Percentiles rank a stretch among this genome's conserved stretches.
Evolutionary conservation across 1,140 invertebrate species (phyloP).

Genomic region (Euglossa dilemma): DNA sequence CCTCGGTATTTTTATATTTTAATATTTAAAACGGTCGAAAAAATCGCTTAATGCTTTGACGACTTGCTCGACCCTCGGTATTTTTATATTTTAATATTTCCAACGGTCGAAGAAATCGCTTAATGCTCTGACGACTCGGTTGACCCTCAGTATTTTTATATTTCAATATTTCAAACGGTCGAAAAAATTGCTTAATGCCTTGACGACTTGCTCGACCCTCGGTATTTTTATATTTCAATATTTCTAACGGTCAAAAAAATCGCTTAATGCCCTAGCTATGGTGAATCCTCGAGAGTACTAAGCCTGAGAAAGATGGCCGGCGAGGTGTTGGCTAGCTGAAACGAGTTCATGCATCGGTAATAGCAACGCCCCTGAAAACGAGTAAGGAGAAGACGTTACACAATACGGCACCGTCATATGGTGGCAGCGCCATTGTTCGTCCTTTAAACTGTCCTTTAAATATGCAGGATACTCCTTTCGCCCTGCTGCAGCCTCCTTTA

Average conservation of each 20-base stretch:
- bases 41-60: too few species aligned
- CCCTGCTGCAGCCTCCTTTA: slow-evolving; percentile 30
- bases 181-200: too few species aligned
- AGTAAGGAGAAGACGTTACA: slow-evolving; percentile 21
- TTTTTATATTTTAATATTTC: too few species aligned
- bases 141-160: too few species aligned
- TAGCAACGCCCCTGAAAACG: slow-evolving; percentile 27
- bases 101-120: too few species aligned
- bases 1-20: too few species aligned
- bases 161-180: too few species aligned
- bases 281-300: neutral
- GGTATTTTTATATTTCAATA: too few species aligned
- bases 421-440: slow-evolving; percentile 37
- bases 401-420: slow-evolving; percentile 32
- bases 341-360: slow-evolving; percentile 41
- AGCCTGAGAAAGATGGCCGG: slow-evolving; percentile 12
- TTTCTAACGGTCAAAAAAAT: neutral
- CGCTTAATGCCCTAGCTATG: neutral
- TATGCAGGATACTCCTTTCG: slow-evolving; percentile 39
- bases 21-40: too few species aligned
- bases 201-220: too few species aligned
- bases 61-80: too few species aligned
- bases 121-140: too few species aligned
- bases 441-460: slow-evolving; percentile 31
- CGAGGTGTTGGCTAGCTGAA: neutral